These are phyloP conservation scores for Erpobdella octoculata DNA, from an alignment of 2,888 invertebrate species.

Conservation along the genomic window DNA sequence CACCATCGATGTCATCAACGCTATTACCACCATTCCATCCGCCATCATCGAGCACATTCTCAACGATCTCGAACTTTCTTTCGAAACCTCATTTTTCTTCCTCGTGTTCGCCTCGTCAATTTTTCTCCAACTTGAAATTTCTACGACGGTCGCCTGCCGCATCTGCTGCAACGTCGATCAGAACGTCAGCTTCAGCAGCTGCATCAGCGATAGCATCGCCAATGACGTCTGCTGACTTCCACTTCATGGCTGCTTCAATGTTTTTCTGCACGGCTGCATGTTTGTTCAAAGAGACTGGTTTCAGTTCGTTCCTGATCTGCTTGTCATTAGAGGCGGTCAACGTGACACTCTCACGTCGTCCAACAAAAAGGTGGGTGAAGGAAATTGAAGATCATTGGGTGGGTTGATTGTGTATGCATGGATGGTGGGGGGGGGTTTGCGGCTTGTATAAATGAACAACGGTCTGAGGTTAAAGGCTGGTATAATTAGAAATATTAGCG, in stretches of 20 bases:
- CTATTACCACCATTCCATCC: no score
- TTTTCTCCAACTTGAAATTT: no score
- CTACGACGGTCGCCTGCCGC: neutral
- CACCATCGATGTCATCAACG: neutral
- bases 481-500: no score
- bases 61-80: neutral
- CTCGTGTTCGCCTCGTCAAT: neutral
- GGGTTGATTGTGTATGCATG: no score
- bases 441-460: no score
- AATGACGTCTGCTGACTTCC: neutral
- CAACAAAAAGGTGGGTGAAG: no score
- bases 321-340: neutral
- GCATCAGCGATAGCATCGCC: neutral
- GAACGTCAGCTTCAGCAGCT: neutral
- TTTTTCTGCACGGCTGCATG: neutral
- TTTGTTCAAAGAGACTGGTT: slow-evolving; percentile 29
- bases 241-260: neutral
- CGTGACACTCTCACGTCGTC: no score
- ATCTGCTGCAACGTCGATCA: neutral
- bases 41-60: neutral
- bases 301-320: slow-evolving; percentile 18
- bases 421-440: no score
- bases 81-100: neutral
- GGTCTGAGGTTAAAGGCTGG: no score
- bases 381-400: no score